Base-by-base conservation (phyloP, 2,113 vertebrate species). In the Peromyscus leucopus region DNA sequence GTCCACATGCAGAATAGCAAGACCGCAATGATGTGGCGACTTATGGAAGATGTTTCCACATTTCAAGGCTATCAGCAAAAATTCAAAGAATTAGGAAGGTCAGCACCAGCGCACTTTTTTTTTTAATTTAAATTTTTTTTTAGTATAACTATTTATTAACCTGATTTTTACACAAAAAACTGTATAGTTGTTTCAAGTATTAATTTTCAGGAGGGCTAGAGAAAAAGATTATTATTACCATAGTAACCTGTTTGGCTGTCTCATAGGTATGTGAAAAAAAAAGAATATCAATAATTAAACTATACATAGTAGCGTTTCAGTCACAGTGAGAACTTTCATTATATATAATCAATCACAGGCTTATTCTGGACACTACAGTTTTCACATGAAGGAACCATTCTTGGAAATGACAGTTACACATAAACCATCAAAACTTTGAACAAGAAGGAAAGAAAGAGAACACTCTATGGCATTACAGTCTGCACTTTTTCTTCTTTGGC, bases 341-440 rank as follows among this genome's bases (percentile, higher is more conserved):
- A 96, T 24, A 6, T 78, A 98, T 90, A 78, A 96, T 86, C 96
- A 96, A 48, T 63, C 94, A 90, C 97, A 97, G 93, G 80, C 69
- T 96, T 98, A 98, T 87, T n/a, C 97, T 93, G 92, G 83, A 39
- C 48, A 86, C 97, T 97, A 90, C 80, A 97, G 86, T 82, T 96
- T 67, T 97, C 96, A 97, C 95, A 97, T 97, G 92, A 98, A 98
- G 98, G 96, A 95, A 97, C 21, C 65, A 55, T 96, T 98, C 92
- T 95, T 97, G 87, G 96, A 98, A 98, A 98, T 97, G 96, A 97
- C 97, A 98, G 92, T 96, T 94, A 96, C 59, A 84, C 19, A 75
- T 93, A 98, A 98, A 98, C 78, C 98, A 98, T 98, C 69, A 97
- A 90, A 95, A 96, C 95, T 98, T 95, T 39, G 94, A 97, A 98